Evolutionary conservation across 2,113 vertebrate species (phyloP).

Genomic region (Cyanistes caeruleus): DNA sequence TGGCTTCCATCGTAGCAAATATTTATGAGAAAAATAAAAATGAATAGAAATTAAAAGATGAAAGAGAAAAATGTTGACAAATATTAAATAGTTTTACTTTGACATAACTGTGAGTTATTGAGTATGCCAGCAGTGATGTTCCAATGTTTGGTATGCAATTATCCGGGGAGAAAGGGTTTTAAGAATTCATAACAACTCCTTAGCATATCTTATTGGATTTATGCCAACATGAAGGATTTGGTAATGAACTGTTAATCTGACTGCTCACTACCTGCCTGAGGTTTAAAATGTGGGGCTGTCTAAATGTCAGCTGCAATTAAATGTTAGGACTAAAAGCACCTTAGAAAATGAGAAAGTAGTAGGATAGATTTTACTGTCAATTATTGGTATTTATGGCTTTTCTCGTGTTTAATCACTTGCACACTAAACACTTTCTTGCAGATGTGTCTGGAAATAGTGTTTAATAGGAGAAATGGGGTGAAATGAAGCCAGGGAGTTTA

Average conservation of each 20-base stretch:
- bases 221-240: slow-evolving; percentile 1
- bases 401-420: not conserved
- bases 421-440: not conserved
- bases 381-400: not conserved
- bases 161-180: not conserved
- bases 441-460: not conserved
- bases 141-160: not conserved
- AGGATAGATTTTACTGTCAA: not conserved
- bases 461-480: not conserved
- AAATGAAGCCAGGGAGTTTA: not conserved
- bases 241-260: not conserved
- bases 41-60: not conserved
- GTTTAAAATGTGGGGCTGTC: not conserved
- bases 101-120: not conserved
- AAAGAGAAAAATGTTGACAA: slow-evolving; percentile 22
- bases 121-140: not conserved
- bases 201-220: slow-evolving; percentile 13
- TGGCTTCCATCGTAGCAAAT: not conserved
- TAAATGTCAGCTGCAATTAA: slow-evolving; percentile 42
- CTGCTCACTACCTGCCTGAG: not conserved
- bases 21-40: not conserved
- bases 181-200: slow-evolving; percentile 14
- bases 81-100: not conserved
- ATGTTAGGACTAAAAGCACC: not conserved
- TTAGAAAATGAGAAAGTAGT: not conserved